These are phyloP conservation scores for Wasmannia auropunctata DNA, from an alignment of 1,140 invertebrate species.

Conservation along the genomic window DNA sequence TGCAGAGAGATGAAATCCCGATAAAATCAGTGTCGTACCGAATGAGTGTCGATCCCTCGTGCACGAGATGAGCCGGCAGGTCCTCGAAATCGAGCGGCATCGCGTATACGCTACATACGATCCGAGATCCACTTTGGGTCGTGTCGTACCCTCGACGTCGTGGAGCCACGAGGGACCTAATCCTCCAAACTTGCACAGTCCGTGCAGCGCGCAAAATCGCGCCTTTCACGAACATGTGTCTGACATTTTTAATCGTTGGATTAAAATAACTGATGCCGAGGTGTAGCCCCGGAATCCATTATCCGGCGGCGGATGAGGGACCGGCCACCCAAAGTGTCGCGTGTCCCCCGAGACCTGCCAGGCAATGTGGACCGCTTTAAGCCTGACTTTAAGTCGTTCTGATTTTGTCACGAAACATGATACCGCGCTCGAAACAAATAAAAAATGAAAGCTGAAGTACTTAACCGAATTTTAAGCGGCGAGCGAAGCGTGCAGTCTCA, in stretches of 20 bases:
- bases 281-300: conserved; percentile 80
- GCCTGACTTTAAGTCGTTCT: conserved; percentile 66
- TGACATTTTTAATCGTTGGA: conserved; percentile 85
- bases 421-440: conserved; percentile 27
- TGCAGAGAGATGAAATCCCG: neutral
- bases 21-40: conserved; percentile 35
- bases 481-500: neutral
- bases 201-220: conserved; percentile 73
- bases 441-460: neutral
- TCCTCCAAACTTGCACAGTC: conserved; percentile 65
- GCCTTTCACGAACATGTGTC: conserved; percentile 82
- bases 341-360: conserved; percentile 76
- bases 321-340: conserved; percentile 83
- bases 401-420: conserved; percentile 58
- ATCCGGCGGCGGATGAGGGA: conserved; percentile 78
- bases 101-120: conserved; percentile 60
- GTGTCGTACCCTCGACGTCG: conserved; percentile 72
- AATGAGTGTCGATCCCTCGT: neutral
- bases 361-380: conserved; percentile 68
- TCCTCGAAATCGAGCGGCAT: conserved; percentile 38
- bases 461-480: conserved; percentile 27
- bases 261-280: conserved; percentile 84
- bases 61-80: neutral
- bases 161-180: conserved; percentile 68
- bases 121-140: conserved; percentile 55